Evolutionary conservation across 2,113 vertebrate species (phyloP), one percentile per base, ranked within the genome.

Genomic region (Camelus dromedarius): DNA sequence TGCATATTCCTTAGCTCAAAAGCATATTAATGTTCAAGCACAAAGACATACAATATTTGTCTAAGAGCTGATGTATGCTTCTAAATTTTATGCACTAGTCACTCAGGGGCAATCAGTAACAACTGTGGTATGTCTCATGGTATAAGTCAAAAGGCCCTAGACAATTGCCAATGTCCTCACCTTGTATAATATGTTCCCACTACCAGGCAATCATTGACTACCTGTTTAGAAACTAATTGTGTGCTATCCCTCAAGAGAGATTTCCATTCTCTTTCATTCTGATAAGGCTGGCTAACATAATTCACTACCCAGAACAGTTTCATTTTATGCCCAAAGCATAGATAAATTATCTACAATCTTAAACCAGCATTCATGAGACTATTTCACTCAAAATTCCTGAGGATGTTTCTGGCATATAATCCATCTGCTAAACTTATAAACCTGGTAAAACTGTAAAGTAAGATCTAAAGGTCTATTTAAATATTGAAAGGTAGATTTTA

Each of bases 181-280:
- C 16, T 46, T 10, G 3, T 82, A 35, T 81, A n/a, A 62, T 46
- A 72, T 22, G 4, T 67, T 42, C 56, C 90, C 26, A 92, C 24
- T 56, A 62, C 19, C 30, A n/a, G 20, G 19, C 15, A 90, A 81
- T 90, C 60, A 72, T 1, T 76, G 52, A 56, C 22, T 85, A 75
- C 19, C 7, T 82, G 67, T 66, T 89, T 92, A 69, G 76, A 56
- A 92, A 96, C 24, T 66, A 92, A 92, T 66, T 50, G 46, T 66
- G 5, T 69, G 46, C 48, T 50, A 26, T 38, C 13, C 32, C 24
- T 95, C 62, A 95, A 48, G 46, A 89, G 35, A 82, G 5, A 14
- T n/a, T 80, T 67, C 73, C 13, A 28, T 56, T 92, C 6, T 80
- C 19, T 70, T 88, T 56, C 30, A 81, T 87, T 58, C 54, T 64